These are phyloP conservation scores for Tridacna gigas DNA, from an alignment of 2,888 invertebrate genomes.

Conservation along the genomic window DNA sequence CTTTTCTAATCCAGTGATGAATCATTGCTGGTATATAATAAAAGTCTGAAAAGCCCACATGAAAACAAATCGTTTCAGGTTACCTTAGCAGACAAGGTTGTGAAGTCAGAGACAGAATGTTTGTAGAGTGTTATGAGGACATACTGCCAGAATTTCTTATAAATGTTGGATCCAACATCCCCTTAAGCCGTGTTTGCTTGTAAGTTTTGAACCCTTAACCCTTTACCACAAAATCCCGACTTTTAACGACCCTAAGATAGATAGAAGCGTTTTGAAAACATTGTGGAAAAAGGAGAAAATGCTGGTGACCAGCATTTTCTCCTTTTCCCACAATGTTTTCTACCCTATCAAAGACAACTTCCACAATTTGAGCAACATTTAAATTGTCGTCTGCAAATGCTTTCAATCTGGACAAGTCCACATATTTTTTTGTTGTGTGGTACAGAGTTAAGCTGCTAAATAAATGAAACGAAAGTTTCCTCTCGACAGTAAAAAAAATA, in stretches of 20 bases:
- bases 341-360: background rate
- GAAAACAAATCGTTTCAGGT: too few species aligned
- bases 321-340: background rate
- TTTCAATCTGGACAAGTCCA: too few species aligned
- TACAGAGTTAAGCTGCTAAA: too few species aligned
- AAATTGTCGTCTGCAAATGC: too few species aligned
- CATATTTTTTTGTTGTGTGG: too few species aligned
- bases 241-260: background rate
- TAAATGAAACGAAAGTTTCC: too few species aligned
- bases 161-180: background rate
- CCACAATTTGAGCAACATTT: too few species aligned
- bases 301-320: constrained; percentile 1
- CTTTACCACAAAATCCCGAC: too few species aligned
- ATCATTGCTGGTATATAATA: too few species aligned
- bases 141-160: constrained; percentile 1
- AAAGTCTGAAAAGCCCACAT: too few species aligned
- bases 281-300: constrained; percentile 2
- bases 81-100: background rate
- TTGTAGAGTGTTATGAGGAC: background rate
- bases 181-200: background rate
- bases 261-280: background rate
- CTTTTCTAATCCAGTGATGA: too few species aligned
- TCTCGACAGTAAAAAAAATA: too few species aligned
- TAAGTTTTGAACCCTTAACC: background rate
- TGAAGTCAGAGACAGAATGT: constrained; percentile 13